Conservation (phyloP, 2,888 invertebrate genomes). For the Limnephilus auricula region DNA sequence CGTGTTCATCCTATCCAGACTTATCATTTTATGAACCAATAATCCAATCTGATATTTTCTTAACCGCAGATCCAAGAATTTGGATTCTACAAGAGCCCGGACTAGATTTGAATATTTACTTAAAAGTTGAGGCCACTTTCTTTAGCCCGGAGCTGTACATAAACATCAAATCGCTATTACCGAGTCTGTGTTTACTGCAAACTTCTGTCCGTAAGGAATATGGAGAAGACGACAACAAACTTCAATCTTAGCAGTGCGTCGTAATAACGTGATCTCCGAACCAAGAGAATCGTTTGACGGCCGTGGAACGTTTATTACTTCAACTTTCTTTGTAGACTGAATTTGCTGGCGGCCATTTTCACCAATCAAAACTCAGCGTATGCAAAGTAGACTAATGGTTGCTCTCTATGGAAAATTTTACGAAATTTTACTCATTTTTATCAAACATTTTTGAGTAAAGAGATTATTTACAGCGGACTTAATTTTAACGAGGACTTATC, state of each 20-base stretch:
- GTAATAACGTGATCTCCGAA: background rate
- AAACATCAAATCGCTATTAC: slow-evolving; percentile 50
- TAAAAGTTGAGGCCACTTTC: slow-evolving; percentile 33
- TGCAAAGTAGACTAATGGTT: too few relatives aligned
- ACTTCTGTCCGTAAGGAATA: background rate
- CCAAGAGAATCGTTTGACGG: background rate
- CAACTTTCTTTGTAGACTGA: background rate
- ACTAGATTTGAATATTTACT: slow-evolving; percentile 50
- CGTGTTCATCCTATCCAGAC: too few relatives aligned
- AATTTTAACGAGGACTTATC: too few relatives aligned
- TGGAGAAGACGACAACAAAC: background rate
- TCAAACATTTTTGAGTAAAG: too few relatives aligned
- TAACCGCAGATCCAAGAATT: slow-evolving; percentile 8
- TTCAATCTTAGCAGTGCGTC: background rate
- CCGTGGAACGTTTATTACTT: background rate
- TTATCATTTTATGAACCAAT: background rate
- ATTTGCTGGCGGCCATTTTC: background rate
- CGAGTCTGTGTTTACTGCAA: slow-evolving; percentile 4
- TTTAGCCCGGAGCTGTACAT: slow-evolving; percentile 37
- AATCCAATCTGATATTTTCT: background rate
- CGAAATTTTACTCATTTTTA: too few relatives aligned
- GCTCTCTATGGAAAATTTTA: too few relatives aligned
- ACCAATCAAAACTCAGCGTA: background rate
- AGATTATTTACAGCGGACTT: too few relatives aligned
- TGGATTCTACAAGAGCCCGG: slow-evolving; percentile 28